A percentile compares a stretch with the other conserved stretches of the same genome.
These are phyloP conservation scores for Phataginus tricuspis DNA, from an alignment of 2,797 vertebrate species.

Conservation along the genomic window DNA sequence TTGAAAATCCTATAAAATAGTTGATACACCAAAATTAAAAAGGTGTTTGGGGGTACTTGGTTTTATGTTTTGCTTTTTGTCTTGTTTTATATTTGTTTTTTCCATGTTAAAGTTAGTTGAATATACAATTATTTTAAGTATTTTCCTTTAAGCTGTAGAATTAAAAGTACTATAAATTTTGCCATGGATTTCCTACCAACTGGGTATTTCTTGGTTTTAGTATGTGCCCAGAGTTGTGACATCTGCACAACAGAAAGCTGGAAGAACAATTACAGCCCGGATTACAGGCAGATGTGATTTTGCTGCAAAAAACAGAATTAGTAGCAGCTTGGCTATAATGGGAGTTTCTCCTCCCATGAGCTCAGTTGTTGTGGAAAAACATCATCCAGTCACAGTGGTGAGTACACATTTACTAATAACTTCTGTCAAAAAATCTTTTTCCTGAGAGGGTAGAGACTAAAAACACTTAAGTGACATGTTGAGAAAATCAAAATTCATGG, in stretches of 20 bases:
- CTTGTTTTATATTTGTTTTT: not conserved
- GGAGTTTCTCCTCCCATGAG: constrained; percentile 94
- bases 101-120: not conserved
- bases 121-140: not conserved
- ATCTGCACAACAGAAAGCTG: constrained; percentile 92
- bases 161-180: not conserved
- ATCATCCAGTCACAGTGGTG: constrained; percentile 96
- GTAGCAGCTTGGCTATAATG: constrained; percentile 89
- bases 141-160: constrained; percentile 34
- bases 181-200: not conserved
- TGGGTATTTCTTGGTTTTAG: constrained; percentile 80
- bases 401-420: constrained; percentile 47
- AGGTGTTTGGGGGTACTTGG: not conserved
- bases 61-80: constrained; percentile 24
- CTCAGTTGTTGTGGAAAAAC: constrained; percentile 94
- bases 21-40: not conserved
- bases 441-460: not conserved
- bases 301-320: constrained; percentile 85
- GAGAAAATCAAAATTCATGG: not conserved
- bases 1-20: not conserved
- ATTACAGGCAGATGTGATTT: constrained; percentile 89
- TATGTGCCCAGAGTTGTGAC: constrained; percentile 89
- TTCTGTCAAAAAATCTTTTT: constrained; percentile 4
- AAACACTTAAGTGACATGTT: not conserved
- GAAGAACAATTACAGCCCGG: constrained; percentile 93